Evolutionary conservation across 2,113 vertebrate genomes (phyloP), one percentile per base, ranked within the genome.

Genomic region (Etia nguti): DNA sequence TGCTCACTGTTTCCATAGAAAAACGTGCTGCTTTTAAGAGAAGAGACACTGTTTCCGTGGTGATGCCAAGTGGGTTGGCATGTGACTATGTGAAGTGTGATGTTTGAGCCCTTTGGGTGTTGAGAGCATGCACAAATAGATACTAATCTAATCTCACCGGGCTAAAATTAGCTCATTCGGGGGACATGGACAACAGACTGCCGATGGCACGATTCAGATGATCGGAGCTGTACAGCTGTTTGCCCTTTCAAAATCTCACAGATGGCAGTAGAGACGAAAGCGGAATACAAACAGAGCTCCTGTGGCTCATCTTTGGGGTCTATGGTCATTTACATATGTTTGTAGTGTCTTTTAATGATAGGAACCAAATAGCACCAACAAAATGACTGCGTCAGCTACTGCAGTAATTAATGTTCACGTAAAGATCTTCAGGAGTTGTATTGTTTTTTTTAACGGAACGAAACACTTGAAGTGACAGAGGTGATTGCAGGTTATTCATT

Each of bases 111-210:
- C 88, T 48, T 59, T 48, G 90, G 89, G 73, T 92, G 84, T 84
- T 79, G 70, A 85, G 55, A 85, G 85, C 84, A 38, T 3, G 36
- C 84, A 89, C 90, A 91, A 80, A 89, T 54, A 89, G 87, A 95
- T 93, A 62, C 86, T 90, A 88, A 95, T 95, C 93, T 93, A 91
- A 93, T 94, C 93, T 90, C 73, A 79, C 18, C 10, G 5, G 82
- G 86, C 59, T 93, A 91, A 93, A 94, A 94, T 94, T 89, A 92
- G 88, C 84, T 90, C 68, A 65, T 91, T 91, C 81, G 2, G 83
- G 85, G 85, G 80, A 84, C 85, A 65, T 26, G 82, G 79, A 59
- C 89, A 83, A 90, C 89, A 83, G 70, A 79, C 73, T 26, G 92
- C 91, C 92, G 2, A 6, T 24, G 90, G 93, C 90, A 55, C 8